phyloP scores from a whole-genome alignment of 2,113 vertebrate genomes.

The Trochalopteron elliotii region DNA sequence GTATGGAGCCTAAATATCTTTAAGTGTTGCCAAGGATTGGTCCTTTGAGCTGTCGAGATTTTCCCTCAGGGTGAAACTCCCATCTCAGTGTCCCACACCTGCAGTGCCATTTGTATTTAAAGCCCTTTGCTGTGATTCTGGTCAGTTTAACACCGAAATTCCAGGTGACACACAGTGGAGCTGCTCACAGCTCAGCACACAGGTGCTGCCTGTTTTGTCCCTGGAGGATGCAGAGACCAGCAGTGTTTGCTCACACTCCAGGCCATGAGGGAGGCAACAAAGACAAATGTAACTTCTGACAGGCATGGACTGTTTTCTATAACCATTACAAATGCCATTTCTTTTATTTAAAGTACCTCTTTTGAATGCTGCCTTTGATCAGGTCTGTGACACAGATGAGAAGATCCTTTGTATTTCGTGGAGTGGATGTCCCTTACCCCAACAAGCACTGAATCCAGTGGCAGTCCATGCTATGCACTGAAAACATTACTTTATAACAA shows the following conservation, averaged over 20 bases:
- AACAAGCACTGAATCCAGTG: not conserved
- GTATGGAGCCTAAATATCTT: not conserved
- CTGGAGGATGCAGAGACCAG: not conserved
- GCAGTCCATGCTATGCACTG: not conserved
- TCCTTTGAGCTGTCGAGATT: fast-evolving
- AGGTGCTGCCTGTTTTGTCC: fast-evolving
- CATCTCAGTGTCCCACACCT: not conserved
- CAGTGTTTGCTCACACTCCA: fast-evolving
- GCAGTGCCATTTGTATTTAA: not conserved
- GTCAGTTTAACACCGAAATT: not conserved
- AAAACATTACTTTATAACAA: not conserved
- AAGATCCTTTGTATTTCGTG: not conserved
- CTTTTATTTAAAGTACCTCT: not conserved
- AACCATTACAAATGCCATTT: not conserved
- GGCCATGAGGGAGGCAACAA: not conserved
- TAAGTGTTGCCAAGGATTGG: not conserved
- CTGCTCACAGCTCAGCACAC: not conserved
- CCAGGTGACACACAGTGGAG: not conserved
- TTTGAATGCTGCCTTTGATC: not conserved
- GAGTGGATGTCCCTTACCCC: not conserved
- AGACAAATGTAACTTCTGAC: not conserved
- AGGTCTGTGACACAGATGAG: not conserved
- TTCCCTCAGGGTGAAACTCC: no score
- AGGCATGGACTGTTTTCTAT: not conserved
- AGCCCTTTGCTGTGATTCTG: not conserved